Percentiles rank a stretch among this genome's conserved stretches.
These are phyloP conservation scores for Oceanites oceanicus DNA, from an alignment of 2,113 vertebrate species.

Conservation along the genomic window DNA sequence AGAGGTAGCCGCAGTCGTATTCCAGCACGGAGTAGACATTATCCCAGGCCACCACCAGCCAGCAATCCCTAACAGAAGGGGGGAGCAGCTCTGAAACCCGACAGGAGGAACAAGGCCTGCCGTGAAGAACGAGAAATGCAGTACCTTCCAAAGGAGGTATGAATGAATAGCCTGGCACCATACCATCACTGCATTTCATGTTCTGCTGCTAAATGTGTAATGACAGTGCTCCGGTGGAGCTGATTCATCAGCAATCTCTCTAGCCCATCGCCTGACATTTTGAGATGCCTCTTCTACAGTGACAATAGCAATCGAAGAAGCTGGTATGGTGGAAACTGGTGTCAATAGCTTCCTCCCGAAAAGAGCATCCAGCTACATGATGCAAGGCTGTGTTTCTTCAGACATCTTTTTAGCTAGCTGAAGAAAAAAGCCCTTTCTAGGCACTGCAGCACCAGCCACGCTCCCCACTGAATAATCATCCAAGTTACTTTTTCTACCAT, in stretches of 20 bases:
- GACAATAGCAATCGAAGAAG: neutral
- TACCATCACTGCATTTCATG: neutral
- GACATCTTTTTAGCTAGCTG: neutral
- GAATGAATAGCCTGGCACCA: neutral
- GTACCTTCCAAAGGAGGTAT: neutral
- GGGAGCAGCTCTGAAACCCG: neutral
- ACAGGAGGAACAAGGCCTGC: neutral
- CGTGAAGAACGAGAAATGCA: neutral
- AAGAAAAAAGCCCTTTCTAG: neutral
- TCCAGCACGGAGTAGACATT: neutral
- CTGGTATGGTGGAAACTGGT: neutral
- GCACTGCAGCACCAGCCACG: neutral
- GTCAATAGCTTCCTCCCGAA: neutral
- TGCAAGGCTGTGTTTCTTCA: neutral
- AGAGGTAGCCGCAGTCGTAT: neutral
- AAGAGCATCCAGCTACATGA: neutral
- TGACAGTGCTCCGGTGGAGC: neutral
- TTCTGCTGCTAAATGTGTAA: neutral
- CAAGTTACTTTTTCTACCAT: neutral
- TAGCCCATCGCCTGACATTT: neutral
- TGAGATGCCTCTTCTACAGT: neutral
- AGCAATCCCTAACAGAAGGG: neutral
- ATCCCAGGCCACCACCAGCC: neutral
- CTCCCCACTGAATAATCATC: accelerated
- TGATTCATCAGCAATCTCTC: neutral